Conservation (phyloP, 1,140 invertebrate genomes). For the Sesamia nonagrioides region DNA sequence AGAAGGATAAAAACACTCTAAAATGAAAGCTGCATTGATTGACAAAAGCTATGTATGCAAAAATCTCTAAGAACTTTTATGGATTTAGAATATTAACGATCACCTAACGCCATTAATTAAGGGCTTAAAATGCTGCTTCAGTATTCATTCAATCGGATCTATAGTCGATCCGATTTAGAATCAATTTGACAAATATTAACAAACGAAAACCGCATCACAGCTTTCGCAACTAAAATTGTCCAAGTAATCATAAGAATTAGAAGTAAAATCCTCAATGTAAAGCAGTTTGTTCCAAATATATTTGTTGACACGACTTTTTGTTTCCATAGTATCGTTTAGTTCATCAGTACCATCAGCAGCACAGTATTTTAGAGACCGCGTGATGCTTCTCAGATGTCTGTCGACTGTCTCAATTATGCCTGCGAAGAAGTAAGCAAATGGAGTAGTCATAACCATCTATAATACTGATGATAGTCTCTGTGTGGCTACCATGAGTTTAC, state of each 20-base stretch:
- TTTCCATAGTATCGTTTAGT: slow-evolving; percentile 62
- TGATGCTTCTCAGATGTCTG: slow-evolving; percentile 62
- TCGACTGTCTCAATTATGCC: slow-evolving; percentile 59
- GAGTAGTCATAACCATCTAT: not conserved
- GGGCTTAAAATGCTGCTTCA: slow-evolving; percentile 27
- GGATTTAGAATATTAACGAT: slow-evolving; percentile 57
- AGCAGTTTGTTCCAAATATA: slow-evolving; percentile 60
- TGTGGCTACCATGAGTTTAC: too few relatives aligned
- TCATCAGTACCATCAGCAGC: slow-evolving; percentile 62
- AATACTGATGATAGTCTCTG: too few relatives aligned
- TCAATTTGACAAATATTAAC: slow-evolving; percentile 2
- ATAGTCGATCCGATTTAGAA: not conserved
- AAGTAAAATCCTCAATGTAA: slow-evolving; percentile 51
- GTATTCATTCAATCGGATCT: not conserved
- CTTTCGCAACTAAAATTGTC: slow-evolving; percentile 49
- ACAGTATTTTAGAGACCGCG: slow-evolving; percentile 57
- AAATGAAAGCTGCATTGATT: not conserved
- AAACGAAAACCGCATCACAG: slow-evolving; percentile 8
- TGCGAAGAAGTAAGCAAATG: slow-evolving; percentile 47
- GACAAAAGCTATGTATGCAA: not conserved
- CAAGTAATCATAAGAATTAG: slow-evolving; percentile 52
- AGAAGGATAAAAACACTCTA: too few relatives aligned
- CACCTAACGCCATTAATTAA: slow-evolving; percentile 22
- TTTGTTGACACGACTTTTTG: slow-evolving; percentile 58
- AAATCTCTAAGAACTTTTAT: slow-evolving; percentile 4